These are phyloP conservation scores for Barbus barbus DNA, from an alignment of 2,113 vertebrate genomes.

Conservation along the genomic window DNA sequence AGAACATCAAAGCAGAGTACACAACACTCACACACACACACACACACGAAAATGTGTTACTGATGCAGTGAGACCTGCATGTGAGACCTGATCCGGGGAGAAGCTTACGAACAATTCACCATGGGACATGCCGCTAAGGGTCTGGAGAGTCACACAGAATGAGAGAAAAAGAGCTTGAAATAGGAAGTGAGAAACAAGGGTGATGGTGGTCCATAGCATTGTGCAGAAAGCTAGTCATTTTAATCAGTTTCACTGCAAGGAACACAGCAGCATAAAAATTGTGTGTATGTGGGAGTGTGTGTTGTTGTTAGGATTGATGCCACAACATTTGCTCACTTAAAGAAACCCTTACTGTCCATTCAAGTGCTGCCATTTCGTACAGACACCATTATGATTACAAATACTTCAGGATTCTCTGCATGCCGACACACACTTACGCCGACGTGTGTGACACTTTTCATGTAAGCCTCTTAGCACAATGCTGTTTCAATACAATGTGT, in stretches of 20 bases:
- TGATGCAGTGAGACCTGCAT: conserved; percentile 33
- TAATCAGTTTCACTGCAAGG: conserved; percentile 3
- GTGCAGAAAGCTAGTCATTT: neutral
- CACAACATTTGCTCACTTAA: neutral
- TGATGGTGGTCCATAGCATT: neutral
- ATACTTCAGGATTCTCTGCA: conserved; percentile 20
- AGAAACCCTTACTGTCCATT: neutral
- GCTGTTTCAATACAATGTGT: conserved; percentile 33
- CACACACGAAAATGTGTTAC: conserved; percentile 17
- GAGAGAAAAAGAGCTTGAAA: neutral
- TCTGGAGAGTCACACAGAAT: conserved; percentile 1
- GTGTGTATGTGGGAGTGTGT: neutral
- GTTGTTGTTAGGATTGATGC: neutral
- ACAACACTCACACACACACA: conserved; percentile 8
- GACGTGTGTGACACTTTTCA: conserved; percentile 21
- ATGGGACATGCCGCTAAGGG: neutral
- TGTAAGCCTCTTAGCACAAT: conserved; percentile 50
- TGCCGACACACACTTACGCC: conserved; percentile 1
- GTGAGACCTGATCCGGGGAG: conserved; percentile 31
- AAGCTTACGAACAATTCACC: conserved; percentile 29
- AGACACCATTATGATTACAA: conserved; percentile 31
- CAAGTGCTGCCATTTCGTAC: conserved; percentile 2
- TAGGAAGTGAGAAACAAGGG: neutral
- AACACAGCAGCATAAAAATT: neutral
- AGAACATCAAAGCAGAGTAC: conserved; percentile 35